These are phyloP conservation scores for Trematomus loennbergii DNA, from an alignment of 2,113 vertebrate genomes.

Conservation along the genomic window DNA sequence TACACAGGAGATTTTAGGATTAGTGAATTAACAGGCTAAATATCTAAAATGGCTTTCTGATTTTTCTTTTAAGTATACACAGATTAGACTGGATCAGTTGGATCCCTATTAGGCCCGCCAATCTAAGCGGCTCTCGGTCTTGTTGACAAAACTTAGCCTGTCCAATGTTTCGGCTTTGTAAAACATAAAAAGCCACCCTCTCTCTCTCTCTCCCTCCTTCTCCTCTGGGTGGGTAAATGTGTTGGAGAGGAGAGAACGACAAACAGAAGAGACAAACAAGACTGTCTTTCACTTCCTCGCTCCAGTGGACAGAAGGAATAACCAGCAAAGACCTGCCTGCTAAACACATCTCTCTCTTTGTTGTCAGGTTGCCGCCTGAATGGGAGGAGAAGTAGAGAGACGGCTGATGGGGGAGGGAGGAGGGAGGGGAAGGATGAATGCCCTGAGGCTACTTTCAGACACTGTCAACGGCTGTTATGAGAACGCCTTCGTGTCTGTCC, in stretches of 20 bases:
- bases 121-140: slow-evolving; percentile 61
- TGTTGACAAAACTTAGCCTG: slow-evolving; percentile 70
- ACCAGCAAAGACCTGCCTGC: slow-evolving; percentile 76
- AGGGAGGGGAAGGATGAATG: slow-evolving; percentile 56
- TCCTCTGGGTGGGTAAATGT: slow-evolving; percentile 44
- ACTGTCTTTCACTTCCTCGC: slow-evolving; percentile 68
- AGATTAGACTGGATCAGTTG: slow-evolving; percentile 62
- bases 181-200: slow-evolving; percentile 28
- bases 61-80: slow-evolving; percentile 57
- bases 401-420: slow-evolving; percentile 57
- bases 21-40: slow-evolving; percentile 66
- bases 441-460: slow-evolving; percentile 76
- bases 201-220: slow-evolving; percentile 20
- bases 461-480: slow-evolving; percentile 71
- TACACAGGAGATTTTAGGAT: slow-evolving; percentile 62
- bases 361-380: slow-evolving; percentile 76
- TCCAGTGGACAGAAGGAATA: slow-evolving; percentile 71
- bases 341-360: slow-evolving; percentile 77
- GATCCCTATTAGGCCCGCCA: slow-evolving; percentile 61
- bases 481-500: slow-evolving; percentile 67
- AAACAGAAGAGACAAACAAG: slow-evolving; percentile 73
- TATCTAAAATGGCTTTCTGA: slow-evolving; percentile 71
- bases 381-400: slow-evolving; percentile 67
- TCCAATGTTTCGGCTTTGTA: slow-evolving; percentile 53
- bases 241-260: slow-evolving; percentile 14